A percentile compares a stretch with the other conserved stretches of the same genome.
Conservation (phyloP, 2,113 vertebrate species). For the Ictalurus punctatus region DNA sequence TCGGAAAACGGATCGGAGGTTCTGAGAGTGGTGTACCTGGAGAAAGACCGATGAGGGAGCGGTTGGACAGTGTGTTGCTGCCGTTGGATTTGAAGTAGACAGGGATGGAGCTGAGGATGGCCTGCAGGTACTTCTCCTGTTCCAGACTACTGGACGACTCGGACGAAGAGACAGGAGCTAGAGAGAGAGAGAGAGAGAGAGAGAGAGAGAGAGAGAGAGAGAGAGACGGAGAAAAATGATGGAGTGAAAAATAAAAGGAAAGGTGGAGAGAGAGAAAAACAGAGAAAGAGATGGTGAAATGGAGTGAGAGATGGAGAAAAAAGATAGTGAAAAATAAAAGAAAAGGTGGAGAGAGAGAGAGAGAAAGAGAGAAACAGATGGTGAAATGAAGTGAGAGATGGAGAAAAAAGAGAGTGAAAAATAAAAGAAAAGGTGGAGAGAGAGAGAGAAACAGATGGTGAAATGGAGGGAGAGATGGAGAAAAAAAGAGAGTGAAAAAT, state of each 20-base stretch:
- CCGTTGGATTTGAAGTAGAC: slow-evolving; percentile 86
- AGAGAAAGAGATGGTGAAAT: neutral
- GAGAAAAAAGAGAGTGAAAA: too few species aligned
- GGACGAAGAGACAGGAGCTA: slow-evolving; percentile 83
- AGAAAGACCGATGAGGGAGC: slow-evolving; percentile 85
- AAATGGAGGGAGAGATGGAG: neutral
- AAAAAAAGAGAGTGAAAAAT: neutral
- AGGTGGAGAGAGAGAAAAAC: neutral
- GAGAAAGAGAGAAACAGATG: too few species aligned
- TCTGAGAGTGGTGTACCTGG: slow-evolving; percentile 79
- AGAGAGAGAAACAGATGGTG: too few species aligned
- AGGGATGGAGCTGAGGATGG: slow-evolving; percentile 88
- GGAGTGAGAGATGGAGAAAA: too few species aligned
- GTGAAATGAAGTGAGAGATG: neutral
- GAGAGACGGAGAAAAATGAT: neutral
- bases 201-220: neutral
- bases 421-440: too few species aligned
- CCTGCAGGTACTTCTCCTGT: slow-evolving; percentile 96
- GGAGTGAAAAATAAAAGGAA: neutral
- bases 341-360: neutral
- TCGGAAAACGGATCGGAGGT: slow-evolving; percentile 19
- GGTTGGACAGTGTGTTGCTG: slow-evolving; percentile 82
- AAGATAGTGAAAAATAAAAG: neutral
- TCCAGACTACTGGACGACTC: slow-evolving; percentile 97
- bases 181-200: neutral